Percentiles rank a stretch among this genome's conserved stretches.
Evolutionary conservation across 1,140 invertebrate genomes (phyloP).

Genomic region (Phocides pigmalion): DNA sequence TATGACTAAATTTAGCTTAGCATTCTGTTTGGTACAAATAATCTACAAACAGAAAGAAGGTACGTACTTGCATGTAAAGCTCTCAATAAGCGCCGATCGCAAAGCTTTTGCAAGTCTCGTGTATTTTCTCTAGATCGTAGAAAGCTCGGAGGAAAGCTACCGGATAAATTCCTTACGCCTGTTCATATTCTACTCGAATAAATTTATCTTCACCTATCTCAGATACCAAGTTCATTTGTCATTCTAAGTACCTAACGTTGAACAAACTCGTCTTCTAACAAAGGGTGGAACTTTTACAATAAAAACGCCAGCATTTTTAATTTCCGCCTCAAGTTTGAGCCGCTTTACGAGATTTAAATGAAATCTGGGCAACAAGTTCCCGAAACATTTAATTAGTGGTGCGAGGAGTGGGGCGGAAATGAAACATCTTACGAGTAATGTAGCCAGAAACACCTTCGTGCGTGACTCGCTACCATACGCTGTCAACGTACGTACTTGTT

Average conservation of each 20-base stretch:
- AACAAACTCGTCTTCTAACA: conserved; percentile 41
- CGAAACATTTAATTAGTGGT: conserved; percentile 76
- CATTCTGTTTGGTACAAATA: not conserved
- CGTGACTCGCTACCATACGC: conserved; percentile 45
- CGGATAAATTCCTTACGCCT: conserved; percentile 5
- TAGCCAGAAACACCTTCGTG: conserved; percentile 53
- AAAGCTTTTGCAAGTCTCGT: conserved; percentile 16
- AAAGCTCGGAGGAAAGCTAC: not conserved
- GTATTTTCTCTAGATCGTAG: conserved; percentile 8
- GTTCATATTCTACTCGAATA: conserved; percentile 4
- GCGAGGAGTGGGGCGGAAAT: conserved; percentile 59
- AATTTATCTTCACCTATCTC: not conserved
- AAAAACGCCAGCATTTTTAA: conserved; percentile 66
- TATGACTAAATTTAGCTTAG: not conserved
- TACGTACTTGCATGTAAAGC: conserved; percentile 3
- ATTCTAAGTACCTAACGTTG: conserved; percentile 31
- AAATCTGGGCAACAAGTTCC: conserved; percentile 67
- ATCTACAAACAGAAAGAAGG: not conserved
- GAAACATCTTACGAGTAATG: conserved; percentile 55
- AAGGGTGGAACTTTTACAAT: conserved; percentile 60
- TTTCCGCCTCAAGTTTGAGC: conserved; percentile 59
- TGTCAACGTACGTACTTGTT: conserved; percentile 31
- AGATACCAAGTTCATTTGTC: not conserved
- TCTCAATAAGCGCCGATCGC: conserved; percentile 8
- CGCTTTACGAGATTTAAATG: conserved; percentile 69